A percentile compares a stretch with the other conserved stretches of the same genome.
Conservation (phyloP, 1,140 invertebrate genomes). For the Acromyrmex charruanus region DNA sequence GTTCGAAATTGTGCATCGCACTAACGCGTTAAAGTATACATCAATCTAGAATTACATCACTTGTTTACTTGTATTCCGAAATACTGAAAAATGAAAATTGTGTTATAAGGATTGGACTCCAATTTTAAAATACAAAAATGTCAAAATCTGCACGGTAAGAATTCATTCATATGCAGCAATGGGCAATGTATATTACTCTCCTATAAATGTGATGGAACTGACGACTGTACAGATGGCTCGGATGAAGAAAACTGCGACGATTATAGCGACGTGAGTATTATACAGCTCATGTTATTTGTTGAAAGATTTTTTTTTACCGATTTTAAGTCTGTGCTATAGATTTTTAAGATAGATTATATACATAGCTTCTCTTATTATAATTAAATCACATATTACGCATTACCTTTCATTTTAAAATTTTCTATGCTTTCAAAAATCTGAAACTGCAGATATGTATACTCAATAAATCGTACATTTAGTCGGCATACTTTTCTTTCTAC, state of each 20-base stretch:
- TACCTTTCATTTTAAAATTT: background rate
- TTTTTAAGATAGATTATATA: background rate
- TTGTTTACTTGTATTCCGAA: background rate
- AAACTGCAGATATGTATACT: background rate
- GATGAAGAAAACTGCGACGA: constrained; percentile 88
- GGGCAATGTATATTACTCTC: constrained; percentile 68
- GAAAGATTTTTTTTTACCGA: background rate
- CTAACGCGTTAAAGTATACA: background rate
- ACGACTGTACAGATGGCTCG: constrained; percentile 91
- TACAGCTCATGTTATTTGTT: background rate
- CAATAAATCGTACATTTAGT: background rate
- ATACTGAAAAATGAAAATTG: background rate
- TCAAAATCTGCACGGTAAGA: background rate
- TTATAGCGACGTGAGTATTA: constrained; percentile 46
- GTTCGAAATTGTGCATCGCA: background rate
- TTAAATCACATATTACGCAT: background rate
- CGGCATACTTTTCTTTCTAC: background rate
- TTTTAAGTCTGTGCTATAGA: background rate
- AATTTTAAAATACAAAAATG: no score
- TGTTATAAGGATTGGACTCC: background rate
- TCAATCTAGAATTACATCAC: background rate
- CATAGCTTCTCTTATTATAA: background rate
- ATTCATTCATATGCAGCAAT: constrained; percentile 70
- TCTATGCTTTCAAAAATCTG: background rate
- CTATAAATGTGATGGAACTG: constrained; percentile 88